phyloP scores from a whole-genome alignment of 2,888 invertebrate species.

The Ephialtes manifestator region DNA sequence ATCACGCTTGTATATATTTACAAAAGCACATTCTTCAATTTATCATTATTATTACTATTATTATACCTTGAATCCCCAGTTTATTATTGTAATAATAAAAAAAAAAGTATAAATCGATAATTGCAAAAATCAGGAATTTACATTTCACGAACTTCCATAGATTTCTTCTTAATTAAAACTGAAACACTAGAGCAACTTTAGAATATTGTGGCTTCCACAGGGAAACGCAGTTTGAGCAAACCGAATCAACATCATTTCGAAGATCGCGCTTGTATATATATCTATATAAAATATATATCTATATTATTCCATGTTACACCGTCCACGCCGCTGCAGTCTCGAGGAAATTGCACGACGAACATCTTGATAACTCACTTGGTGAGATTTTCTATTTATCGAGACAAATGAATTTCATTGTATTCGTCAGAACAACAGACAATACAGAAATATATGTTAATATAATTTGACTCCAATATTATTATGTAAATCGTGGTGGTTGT shows the following conservation, averaged over 20 bases:
- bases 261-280: background rate
- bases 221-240: background rate
- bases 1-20: no score
- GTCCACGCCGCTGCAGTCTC: background rate
- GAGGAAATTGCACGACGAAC: background rate
- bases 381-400: background rate
- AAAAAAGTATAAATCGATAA: no score
- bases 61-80: no score
- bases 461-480: background rate
- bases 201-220: background rate
- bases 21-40: no score
- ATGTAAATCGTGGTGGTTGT: slow-evolving; percentile 15
- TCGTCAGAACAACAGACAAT: background rate
- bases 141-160: no score
- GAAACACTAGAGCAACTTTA: no score
- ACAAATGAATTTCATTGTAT: slow-evolving; percentile 12
- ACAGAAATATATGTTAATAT: background rate
- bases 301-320: background rate
- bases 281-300: background rate
- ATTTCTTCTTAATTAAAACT: no score
- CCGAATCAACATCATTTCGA: background rate
- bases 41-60: no score
- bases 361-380: slow-evolving; percentile 16
- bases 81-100: no score
- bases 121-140: no score